Percentiles rank a stretch among this genome's conserved stretches.
Conservation (phyloP, 2,888 invertebrate genomes). For the Patella ulyssiponensis region DNA sequence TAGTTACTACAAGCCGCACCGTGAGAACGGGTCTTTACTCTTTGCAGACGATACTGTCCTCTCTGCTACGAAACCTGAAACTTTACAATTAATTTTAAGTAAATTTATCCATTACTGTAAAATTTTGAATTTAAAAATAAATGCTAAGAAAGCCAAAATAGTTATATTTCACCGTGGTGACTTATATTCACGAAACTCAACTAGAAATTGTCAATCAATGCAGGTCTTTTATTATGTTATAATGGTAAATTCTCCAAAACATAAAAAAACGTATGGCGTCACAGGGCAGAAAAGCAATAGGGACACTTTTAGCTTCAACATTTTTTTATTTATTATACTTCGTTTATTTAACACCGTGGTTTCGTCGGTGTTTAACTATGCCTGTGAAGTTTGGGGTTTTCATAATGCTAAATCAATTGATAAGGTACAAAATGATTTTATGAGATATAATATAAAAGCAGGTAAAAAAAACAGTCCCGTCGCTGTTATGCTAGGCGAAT, state of each 20-base stretch:
- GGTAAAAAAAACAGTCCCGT: no score
- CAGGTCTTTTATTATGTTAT: constrained; percentile 8
- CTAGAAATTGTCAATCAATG: constrained; percentile 16
- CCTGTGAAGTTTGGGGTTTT: constrained; percentile 20
- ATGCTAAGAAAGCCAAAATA: constrained; percentile 11
- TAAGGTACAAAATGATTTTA: constrained; percentile 16
- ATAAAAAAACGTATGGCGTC: constrained; percentile 8
- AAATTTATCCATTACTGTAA: constrained; percentile 10
- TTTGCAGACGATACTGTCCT: constrained; percentile 16
- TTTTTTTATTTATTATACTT: not conserved
- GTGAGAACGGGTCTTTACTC: not conserved
- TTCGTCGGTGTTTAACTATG: constrained; percentile 12
- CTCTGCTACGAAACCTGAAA: not conserved
- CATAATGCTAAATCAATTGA: constrained; percentile 16
- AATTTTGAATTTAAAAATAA: constrained; percentile 7
- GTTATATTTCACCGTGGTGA: constrained; percentile 14
- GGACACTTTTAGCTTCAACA: not conserved
- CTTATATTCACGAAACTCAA: constrained; percentile 3
- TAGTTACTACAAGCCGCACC: no score
- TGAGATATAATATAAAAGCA: not conserved
- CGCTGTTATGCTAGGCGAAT: no score
- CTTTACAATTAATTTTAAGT: constrained; percentile 13
- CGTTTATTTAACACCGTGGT: not conserved
- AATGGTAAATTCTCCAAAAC: constrained; percentile 14
- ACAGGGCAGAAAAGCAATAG: not conserved